Percentiles rank a stretch among this genome's conserved stretches.
Conservation (phyloP, 1,140 invertebrate species). For the Aphelinus certus region DNA sequence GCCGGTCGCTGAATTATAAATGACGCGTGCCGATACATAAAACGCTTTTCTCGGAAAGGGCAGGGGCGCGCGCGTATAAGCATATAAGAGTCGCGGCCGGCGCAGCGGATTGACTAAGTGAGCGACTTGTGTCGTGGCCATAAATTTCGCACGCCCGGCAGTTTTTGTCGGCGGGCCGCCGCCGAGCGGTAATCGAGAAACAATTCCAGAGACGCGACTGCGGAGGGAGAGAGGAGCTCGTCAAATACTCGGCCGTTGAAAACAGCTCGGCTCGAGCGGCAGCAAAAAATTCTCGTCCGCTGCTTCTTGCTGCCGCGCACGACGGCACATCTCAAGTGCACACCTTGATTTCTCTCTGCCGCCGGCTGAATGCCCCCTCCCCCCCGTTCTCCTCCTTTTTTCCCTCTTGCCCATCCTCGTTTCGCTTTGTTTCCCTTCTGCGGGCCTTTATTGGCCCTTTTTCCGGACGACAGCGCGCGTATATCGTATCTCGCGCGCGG, state of each 20-base stretch:
- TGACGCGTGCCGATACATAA: constrained; percentile 5
- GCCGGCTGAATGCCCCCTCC: no score
- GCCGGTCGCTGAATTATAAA: constrained; percentile 33
- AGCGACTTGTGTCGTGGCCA: constrained; percentile 30
- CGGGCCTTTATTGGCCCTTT: no score
- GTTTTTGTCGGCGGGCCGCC: constrained; percentile 15
- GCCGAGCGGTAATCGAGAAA: constrained; percentile 30
- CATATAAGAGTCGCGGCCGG: not conserved
- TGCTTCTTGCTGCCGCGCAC: constrained; percentile 7
- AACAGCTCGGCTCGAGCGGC: constrained; percentile 13
- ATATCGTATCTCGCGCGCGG: no score
- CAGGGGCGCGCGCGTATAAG: not conserved
- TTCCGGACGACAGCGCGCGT: no score
- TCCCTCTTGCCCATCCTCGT: not conserved
- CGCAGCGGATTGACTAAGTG: not conserved
- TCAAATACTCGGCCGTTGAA: constrained; percentile 21
- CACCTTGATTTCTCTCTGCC: constrained; percentile 25
- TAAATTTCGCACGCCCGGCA: constrained; percentile 28
- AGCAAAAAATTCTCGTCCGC: constrained; percentile 1
- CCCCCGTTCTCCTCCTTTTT: not conserved
- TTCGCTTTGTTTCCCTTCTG: constrained; percentile 8
- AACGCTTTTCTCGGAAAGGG: no score
- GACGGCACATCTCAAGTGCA: not conserved
- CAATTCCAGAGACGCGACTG: not conserved
- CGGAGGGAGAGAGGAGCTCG: constrained; percentile 6